Percentiles rank a stretch among this genome's conserved stretches.
Conservation (phyloP, 2,797 vertebrate genomes). For the Atherinosoma microstoma region DNA sequence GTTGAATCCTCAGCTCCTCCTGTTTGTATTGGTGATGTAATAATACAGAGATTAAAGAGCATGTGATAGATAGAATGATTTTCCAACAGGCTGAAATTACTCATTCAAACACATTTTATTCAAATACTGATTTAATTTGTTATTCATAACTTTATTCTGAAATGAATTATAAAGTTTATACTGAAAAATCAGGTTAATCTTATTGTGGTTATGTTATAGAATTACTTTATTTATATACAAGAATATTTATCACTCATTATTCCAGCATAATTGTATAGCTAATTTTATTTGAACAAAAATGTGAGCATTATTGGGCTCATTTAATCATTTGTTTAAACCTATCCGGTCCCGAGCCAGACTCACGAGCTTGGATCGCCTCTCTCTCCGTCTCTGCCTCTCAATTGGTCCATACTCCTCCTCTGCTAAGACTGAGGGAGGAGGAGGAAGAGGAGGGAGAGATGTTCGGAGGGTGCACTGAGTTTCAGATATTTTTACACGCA, state of each 20-base stretch:
- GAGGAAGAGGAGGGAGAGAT: slow-evolving; percentile 9
- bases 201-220: no score
- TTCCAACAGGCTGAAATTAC: neutral
- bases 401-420: slow-evolving; percentile 58
- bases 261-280: no score
- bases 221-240: accelerated
- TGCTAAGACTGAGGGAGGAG: slow-evolving; percentile 10
- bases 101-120: neutral
- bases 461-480: slow-evolving; percentile 45
- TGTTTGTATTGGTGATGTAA: neutral
- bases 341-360: slow-evolving; percentile 28
- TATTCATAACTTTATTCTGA: neutral
- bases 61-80: neutral
- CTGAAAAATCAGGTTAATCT: no score
- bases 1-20: neutral
- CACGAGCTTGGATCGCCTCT: slow-evolving; percentile 17
- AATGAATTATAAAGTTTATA: neutral
- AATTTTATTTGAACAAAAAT: no score
- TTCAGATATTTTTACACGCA: slow-evolving; percentile 42
- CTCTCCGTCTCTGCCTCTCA: slow-evolving; percentile 27
- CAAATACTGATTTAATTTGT: neutral
- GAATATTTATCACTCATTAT: neutral
- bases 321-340: neutral
- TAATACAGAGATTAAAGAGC: neutral
- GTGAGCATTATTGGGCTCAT: neutral